phyloP scores from a whole-genome alignment of 2,113 vertebrate species.

The Microtus ochrogaster region DNA sequence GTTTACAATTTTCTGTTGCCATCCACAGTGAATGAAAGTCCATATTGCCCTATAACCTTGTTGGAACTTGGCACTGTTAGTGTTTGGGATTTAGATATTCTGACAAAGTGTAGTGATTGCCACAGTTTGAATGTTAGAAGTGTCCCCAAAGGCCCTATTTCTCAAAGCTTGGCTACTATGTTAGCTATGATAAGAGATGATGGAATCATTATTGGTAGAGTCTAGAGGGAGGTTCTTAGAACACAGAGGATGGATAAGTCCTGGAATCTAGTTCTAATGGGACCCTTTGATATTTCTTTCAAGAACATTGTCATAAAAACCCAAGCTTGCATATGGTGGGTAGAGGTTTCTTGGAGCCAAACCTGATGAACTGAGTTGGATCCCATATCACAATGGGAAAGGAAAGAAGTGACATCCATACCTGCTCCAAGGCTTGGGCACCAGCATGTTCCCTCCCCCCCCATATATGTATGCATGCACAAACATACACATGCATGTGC shows the following conservation, averaged over 20 bases:
- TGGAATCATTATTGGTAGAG: background rate
- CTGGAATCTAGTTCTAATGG: background rate
- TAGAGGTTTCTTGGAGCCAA: background rate
- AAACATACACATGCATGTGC: background rate
- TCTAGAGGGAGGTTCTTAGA: background rate
- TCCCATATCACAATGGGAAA: too few relatives aligned
- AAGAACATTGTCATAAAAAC: background rate
- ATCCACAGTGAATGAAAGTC: background rate
- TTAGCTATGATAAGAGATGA: background rate
- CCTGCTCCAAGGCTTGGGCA: background rate
- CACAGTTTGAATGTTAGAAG: background rate
- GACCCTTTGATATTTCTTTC: background rate
- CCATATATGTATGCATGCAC: too few relatives aligned
- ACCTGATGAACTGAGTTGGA: background rate
- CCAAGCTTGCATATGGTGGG: too few relatives aligned
- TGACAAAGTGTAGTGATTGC: too few relatives aligned
- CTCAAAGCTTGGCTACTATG: background rate
- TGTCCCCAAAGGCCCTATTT: background rate
- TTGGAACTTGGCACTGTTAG: background rate
- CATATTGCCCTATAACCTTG: background rate
- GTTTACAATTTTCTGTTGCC: background rate
- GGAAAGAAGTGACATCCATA: background rate
- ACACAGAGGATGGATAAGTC: background rate
- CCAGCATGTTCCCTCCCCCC: accelerated
- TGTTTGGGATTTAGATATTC: background rate